Base-by-base conservation (phyloP, 2,797 vertebrate genomes). In the Chrosomus eos region DNA sequence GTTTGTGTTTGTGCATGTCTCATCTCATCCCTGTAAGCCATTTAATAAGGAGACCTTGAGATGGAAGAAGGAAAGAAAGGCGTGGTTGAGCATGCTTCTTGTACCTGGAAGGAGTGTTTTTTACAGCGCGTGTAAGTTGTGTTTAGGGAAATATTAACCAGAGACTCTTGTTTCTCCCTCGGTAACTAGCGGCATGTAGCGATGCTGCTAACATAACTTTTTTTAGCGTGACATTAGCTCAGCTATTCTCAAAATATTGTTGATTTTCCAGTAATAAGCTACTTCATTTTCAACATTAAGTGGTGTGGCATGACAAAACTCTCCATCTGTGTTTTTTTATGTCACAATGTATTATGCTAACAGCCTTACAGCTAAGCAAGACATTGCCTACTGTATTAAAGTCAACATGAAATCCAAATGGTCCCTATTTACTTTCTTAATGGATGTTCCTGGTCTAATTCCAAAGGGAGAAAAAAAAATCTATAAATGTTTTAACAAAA, bases 1-100 rank as follows among this genome's bases (percentile, higher is more conserved):
- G 60, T 79, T 82, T 75, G 70, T 40, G 40, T 80, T 83, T 82
- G 60, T 82, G 85, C 81, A 66, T 62, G 82, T 74, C 33, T 73
- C 53, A 79, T 72, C 75, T 72, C 23, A 85, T 85, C 53, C 75
- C 67, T 71, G 40, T 51, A 72, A 72, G 75, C 55, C 38, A 36
- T 72, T 71, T 84, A 84, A 82, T 40, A 81, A 76, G 66, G 84
- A 85, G 36, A 78, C 53, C 55, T 72, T 53, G 71, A 53, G 51
- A 64, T 67, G 43, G 60, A 81, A 60, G 43, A 43, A 77, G 40
- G 33, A 77, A 80, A 78, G 21, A 51, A 23, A 62, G 62, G 79
- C 72, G 67, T 55, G 68, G 58, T 53, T 79, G 66, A 80, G 85
- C 43, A 85, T 85, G 80, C 28, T 83, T 86, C 86, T 90, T 84